phyloP scores from a whole-genome alignment of 2,888 invertebrate species.

The Folsomia candida region DNA sequence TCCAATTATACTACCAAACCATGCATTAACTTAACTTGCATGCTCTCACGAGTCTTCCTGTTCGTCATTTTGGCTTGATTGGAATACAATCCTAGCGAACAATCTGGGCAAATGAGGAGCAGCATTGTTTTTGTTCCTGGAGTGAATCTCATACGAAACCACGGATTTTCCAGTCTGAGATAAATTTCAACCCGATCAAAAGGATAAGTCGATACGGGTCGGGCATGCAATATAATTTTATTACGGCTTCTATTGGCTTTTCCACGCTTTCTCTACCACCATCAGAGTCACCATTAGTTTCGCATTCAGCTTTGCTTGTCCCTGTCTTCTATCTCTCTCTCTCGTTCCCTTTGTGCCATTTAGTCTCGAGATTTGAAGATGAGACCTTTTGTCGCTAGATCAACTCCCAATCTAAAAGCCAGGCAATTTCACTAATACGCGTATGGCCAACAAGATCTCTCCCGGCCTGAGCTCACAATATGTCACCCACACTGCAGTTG shows the following conservation, averaged over 20 bases:
- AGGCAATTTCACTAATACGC: neutral
- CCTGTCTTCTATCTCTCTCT: neutral
- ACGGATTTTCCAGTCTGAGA: neutral
- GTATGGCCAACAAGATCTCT: neutral
- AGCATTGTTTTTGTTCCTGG: neutral
- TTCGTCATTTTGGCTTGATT: neutral
- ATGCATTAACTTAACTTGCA: no score
- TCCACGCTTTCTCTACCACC: constrained; percentile 5
- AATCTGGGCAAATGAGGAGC: neutral
- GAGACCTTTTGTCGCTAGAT: constrained; percentile 4
- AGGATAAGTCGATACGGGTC: constrained; percentile 1
- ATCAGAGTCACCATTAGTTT: constrained; percentile 5
- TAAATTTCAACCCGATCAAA: constrained; percentile 3
- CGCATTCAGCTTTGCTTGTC: constrained; percentile 3
- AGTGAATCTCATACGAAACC: neutral
- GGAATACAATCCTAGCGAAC: neutral
- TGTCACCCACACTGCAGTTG: neutral
- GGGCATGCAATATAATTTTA: constrained; percentile 13
- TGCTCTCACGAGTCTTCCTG: no score
- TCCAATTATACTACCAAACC: no score
- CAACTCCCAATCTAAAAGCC: neutral
- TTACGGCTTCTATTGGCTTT: constrained; percentile 12
- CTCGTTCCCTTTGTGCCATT: neutral
- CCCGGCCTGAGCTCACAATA: neutral
- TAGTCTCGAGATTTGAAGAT: neutral